A percentile compares a stretch with the other conserved stretches of the same genome.
Evolutionary conservation across 2,888 invertebrate species (phyloP).

Genomic region (Epinotia ramella): DNA sequence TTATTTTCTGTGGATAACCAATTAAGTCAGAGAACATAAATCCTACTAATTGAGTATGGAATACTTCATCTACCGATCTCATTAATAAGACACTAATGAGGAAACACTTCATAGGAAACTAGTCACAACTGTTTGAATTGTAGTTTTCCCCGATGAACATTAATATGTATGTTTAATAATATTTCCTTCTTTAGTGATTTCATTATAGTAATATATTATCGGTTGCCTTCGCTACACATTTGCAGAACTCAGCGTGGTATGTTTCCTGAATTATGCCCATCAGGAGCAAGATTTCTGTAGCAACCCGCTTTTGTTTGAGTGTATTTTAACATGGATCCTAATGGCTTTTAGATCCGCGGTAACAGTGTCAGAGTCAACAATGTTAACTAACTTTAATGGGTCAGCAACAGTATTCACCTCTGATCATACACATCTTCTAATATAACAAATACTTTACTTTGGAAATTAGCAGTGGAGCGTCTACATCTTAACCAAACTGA

Average conservation of each 20-base stretch:
- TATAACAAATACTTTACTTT: not conserved
- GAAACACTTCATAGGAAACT: not conserved
- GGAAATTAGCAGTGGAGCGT: not conserved
- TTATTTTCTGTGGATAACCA: not conserved
- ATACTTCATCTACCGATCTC: too few species aligned
- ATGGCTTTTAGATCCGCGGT: not conserved
- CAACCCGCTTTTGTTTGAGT: not conserved
- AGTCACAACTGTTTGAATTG: not conserved
- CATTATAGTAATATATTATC: too few species aligned
- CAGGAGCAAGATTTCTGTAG: too few species aligned
- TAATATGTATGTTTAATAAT: not conserved
- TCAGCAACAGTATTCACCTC: too few species aligned
- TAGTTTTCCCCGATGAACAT: conserved; percentile 1
- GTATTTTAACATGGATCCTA: not conserved
- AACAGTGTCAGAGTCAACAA: too few species aligned
- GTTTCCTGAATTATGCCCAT: too few species aligned
- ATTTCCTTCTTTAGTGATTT: too few species aligned
- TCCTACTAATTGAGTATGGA: not conserved
- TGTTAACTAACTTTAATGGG: too few species aligned
- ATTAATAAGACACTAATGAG: not conserved
- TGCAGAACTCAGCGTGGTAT: too few species aligned
- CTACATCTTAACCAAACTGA: conserved; percentile 39
- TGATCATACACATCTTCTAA: not conserved
- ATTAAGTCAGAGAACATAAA: not conserved
- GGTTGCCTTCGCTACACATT: too few species aligned